Conservation (phyloP, 1,140 invertebrate species). For the Saccostrea cuccullata region DNA sequence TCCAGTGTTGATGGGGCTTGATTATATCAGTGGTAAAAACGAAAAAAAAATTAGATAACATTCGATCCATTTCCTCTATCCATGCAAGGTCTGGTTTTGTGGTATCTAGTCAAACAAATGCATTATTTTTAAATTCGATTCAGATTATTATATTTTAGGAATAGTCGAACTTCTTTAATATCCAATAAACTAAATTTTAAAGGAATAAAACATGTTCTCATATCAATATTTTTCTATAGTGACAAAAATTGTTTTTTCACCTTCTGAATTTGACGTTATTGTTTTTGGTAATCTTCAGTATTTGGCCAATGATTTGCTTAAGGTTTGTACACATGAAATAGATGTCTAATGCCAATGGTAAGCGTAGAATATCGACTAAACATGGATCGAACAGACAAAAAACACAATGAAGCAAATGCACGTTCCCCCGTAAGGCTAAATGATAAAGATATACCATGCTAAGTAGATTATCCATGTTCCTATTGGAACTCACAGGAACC, state of each 20-base stretch:
- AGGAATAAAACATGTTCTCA: background rate
- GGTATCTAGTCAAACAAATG: background rate
- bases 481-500: background rate
- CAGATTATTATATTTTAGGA: background rate
- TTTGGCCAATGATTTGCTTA: background rate
- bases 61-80: conserved; percentile 15
- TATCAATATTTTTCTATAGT: background rate
- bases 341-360: background rate
- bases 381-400: conserved; percentile 7
- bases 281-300: background rate
- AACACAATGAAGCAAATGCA: background rate
- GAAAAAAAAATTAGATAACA: conserved; percentile 28
- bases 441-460: background rate
- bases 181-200: background rate
- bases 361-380: background rate
- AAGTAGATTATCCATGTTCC: background rate
- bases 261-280: background rate
- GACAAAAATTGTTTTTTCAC: background rate
- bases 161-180: background rate
- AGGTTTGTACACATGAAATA: background rate
- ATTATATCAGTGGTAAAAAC: conserved; percentile 15
- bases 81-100: background rate
- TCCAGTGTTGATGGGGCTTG: conserved; percentile 15
- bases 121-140: background rate
- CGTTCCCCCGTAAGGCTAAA: background rate